Evolutionary conservation across 2,113 vertebrate species (phyloP).

Genomic region (Rhabdomys dilectus): DNA sequence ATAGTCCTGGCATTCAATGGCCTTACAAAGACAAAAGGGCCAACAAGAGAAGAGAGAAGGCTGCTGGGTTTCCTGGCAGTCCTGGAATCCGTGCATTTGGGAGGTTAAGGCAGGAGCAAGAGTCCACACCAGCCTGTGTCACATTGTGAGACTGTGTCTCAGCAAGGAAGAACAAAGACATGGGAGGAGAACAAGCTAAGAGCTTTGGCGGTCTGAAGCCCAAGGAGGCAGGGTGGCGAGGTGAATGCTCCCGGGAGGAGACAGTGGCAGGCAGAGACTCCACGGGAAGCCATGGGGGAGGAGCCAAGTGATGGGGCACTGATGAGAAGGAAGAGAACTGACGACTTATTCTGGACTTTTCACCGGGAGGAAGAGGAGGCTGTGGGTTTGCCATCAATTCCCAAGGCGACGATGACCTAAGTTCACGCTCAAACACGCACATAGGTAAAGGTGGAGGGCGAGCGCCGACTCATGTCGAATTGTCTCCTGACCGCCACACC

Average conservation of each 20-base stretch:
- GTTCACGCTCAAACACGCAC: neutral
- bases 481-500: neutral
- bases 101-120: neutral
- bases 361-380: neutral
- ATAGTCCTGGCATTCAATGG: neutral
- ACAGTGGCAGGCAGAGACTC: neutral
- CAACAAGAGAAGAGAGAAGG: neutral
- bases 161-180: neutral
- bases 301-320: neutral
- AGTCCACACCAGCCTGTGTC: neutral
- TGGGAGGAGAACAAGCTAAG: neutral
- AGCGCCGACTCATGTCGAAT: neutral
- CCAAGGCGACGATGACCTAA: neutral
- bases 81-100: neutral
- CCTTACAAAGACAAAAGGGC: neutral
- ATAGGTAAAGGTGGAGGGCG: neutral
- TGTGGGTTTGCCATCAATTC: neutral
- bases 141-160: neutral
- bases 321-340: neutral
- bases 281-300: too few species aligned
- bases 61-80: neutral
- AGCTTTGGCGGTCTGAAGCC: neutral
- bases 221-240: neutral
- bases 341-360: neutral
- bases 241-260: neutral